Evolutionary conservation across 2,888 invertebrate species (phyloP).

Genomic region (Panopea generosa): DNA sequence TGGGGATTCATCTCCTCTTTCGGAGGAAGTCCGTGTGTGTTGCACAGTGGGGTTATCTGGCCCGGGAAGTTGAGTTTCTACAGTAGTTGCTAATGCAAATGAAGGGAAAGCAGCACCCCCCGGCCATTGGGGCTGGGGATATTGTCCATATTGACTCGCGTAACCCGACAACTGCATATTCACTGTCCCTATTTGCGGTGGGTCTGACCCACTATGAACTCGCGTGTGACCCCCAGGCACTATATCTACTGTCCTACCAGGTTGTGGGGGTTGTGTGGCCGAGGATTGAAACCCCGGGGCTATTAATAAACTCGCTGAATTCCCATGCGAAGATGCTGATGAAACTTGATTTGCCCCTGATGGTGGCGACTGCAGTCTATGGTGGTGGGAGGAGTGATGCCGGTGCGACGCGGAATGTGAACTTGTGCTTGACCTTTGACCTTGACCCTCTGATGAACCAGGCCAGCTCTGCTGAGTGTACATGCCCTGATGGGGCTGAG

Average conservation of each 20-base stretch:
- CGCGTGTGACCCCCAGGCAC: conserved; percentile 58
- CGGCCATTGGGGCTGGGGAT: conserved; percentile 75
- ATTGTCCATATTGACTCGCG: conserved; percentile 71
- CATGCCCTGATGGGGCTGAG: conserved; percentile 67
- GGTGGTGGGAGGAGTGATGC: conserved; percentile 70
- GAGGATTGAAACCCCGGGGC: conserved; percentile 61
- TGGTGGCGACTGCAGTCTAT: conserved; percentile 70
- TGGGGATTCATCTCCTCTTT: conserved; percentile 89
- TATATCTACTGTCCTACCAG: conserved; percentile 65
- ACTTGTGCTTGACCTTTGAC: conserved; percentile 63
- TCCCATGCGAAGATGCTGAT: conserved; percentile 39
- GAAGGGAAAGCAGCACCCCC: conserved; percentile 67
- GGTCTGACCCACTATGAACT: conserved; percentile 81
- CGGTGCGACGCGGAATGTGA: conserved; percentile 72
- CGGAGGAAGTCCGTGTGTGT: conserved; percentile 69
- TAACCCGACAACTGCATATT: conserved; percentile 84
- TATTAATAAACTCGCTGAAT: conserved; percentile 61
- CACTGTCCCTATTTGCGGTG: conserved; percentile 84
- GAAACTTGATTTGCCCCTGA: conserved; percentile 49
- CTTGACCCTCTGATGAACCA: conserved; percentile 53
- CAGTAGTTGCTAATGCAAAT: conserved; percentile 68
- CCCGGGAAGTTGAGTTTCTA: conserved; percentile 59
- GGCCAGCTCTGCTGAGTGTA: conserved; percentile 69
- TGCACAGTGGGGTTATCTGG: conserved; percentile 63
- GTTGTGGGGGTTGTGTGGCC: conserved; percentile 58